Conservation (phyloP, 1,140 invertebrate species). For the Caenorhabditis latens region DNA sequence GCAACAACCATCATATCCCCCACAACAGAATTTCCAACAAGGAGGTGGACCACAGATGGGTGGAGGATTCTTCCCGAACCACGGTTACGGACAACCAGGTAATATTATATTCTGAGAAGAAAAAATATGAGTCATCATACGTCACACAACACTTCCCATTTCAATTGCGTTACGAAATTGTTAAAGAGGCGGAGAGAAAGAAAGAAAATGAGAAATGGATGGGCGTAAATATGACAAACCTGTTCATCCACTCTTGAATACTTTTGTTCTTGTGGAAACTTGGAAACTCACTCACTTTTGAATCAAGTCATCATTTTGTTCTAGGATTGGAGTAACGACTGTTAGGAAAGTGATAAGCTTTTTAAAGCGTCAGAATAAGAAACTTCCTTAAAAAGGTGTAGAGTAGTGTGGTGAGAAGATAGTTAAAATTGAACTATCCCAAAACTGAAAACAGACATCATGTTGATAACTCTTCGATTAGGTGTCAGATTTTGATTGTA, state of each 20-base stretch:
- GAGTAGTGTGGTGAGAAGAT: too few relatives aligned
- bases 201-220: neutral
- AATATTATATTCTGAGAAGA: neutral
- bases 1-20: constrained; percentile 39
- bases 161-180: constrained; percentile 19
- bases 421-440: too few relatives aligned
- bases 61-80: constrained; percentile 50
- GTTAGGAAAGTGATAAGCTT: too few relatives aligned
- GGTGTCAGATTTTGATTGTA: too few relatives aligned
- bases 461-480: too few relatives aligned
- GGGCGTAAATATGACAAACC: neutral
- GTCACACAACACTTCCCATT: constrained; percentile 1
- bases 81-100: constrained; percentile 56
- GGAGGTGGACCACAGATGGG: constrained; percentile 29
- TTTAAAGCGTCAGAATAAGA: too few relatives aligned
- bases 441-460: too few relatives aligned
- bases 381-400: too few relatives aligned
- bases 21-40: neutral
- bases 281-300: neutral
- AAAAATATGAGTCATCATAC: neutral
- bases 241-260: neutral
- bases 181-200: neutral
- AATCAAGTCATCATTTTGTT: neutral
- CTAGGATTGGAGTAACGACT: too few relatives aligned
- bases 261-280: neutral